Percentiles rank a stretch among this genome's conserved stretches.
Evolutionary conservation across 2,797 vertebrate genomes (phyloP).

Genomic region (Tangara arthus): DNA sequence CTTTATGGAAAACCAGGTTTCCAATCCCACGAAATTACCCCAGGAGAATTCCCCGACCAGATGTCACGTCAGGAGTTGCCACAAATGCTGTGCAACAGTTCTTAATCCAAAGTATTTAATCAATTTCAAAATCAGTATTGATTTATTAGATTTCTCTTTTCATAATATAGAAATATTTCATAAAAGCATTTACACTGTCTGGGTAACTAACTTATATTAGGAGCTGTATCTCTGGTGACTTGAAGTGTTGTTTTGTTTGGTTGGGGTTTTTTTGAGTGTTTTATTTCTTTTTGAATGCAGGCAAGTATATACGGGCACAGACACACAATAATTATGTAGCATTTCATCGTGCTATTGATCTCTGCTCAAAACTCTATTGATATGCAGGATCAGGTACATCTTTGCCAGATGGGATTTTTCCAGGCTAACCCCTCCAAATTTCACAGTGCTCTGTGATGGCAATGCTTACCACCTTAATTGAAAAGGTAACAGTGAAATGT

Average conservation of each 20-base stretch:
- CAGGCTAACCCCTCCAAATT: background rate
- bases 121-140: background rate
- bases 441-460: background rate
- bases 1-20: conserved; percentile 20
- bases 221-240: background rate
- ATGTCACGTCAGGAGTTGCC: background rate
- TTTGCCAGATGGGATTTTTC: conserved; percentile 29
- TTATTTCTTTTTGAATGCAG: background rate
- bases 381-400: conserved; percentile 3
- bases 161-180: background rate
- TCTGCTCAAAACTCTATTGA: background rate
- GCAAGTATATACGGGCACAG: background rate
- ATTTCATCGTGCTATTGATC: conserved; percentile 11
- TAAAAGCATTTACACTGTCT: background rate
- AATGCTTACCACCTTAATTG: background rate
- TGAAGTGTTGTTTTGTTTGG: background rate
- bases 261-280: too few species aligned
- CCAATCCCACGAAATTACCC: background rate
- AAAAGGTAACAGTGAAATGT: background rate
- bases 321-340: background rate
- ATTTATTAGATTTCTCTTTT: background rate
- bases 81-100: background rate
- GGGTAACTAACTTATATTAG: background rate
- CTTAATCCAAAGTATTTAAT: background rate
- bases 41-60: background rate